Evolutionary conservation across 2,797 vertebrate species (phyloP), one percentile per base, ranked within the genome.

Genomic region (Sebastes taczanowskii): DNA sequence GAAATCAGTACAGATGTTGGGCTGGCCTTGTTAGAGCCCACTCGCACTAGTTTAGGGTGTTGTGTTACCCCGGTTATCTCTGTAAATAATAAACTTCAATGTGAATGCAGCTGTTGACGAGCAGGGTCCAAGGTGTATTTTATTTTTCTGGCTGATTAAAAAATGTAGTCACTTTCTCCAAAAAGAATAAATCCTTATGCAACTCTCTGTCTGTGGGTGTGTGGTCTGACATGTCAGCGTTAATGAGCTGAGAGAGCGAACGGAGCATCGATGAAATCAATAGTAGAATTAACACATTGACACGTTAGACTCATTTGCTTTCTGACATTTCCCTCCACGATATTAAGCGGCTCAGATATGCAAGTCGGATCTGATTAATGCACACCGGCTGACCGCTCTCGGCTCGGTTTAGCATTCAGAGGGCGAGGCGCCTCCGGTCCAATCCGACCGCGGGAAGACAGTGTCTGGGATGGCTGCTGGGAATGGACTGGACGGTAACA

Each of bases 271-370:
- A 94, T 95, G 85, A 89, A 93, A 95, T 94, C 92, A 64, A 94
- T 95, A 91, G 90, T 76, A 88, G 90, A 94, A 94, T 95, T 93
- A 96, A 93, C 91, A 95, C 93, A 93, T 91, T 92, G 91, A 94
- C 91, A 92, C 60, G 79, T 83, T 81, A 62, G 88, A 92, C 92
- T 91, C 90, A 92, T 95, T 95, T 94, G 89, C 90, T 92, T 95
- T 94, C 91, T 93, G 94, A 94, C 93, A 95, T 95, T 94, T 94
- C 83, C 78, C 84, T 88, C 84, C 74, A 84, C 81, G 88, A 89
- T 95, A 94, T 96, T 95, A 95, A 90, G 83, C 78, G 10, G 71
- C 86, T 92, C 86, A 94, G 89, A 93, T 94, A 91, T 95, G 89
- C 80, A 85, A 90, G 93, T 92, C 88, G 61, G 88, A 92, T 92